These are phyloP conservation scores for Electrophaes corylata DNA, from an alignment of 2,888 invertebrate genomes.

Conservation along the genomic window DNA sequence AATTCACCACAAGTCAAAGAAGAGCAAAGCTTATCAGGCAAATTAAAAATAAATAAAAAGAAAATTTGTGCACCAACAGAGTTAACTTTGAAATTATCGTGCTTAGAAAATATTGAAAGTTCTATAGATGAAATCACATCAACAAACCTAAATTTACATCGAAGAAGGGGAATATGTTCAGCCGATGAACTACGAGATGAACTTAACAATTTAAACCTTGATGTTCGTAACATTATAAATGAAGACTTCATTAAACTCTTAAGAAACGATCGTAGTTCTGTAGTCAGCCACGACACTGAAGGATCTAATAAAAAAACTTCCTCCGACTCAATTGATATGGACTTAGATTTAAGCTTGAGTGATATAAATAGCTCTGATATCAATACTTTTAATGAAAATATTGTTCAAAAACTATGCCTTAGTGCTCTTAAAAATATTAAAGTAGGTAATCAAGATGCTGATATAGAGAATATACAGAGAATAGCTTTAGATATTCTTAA, in stretches of 20 bases:
- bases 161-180: slow-evolving; percentile 84
- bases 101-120: slow-evolving; percentile 72
- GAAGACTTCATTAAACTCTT: slow-evolving; percentile 68
- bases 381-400: slow-evolving; percentile 82
- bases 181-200: slow-evolving; percentile 78
- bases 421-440: slow-evolving; percentile 82
- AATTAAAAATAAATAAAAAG: slow-evolving; percentile 60
- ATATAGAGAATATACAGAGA: slow-evolving; percentile 81
- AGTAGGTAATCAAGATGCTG: slow-evolving; percentile 82
- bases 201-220: slow-evolving; percentile 65
- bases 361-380: slow-evolving; percentile 83
- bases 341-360: slow-evolving; percentile 81
- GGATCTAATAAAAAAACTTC: slow-evolving; percentile 80
- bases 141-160: slow-evolving; percentile 74
- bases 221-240: slow-evolving; percentile 62
- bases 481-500: slow-evolving; percentile 81
- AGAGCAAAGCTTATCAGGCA: slow-evolving; percentile 44
- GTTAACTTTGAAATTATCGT: slow-evolving; percentile 72
- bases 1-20: slow-evolving; percentile 73
- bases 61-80: slow-evolving; percentile 80
- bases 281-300: slow-evolving; percentile 77
- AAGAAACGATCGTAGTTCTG: slow-evolving; percentile 71
- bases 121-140: slow-evolving; percentile 77
- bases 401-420: slow-evolving; percentile 80
- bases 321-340: slow-evolving; percentile 81